Conservation (phyloP, 1,140 invertebrate genomes). For the Epicauta chinensis region DNA sequence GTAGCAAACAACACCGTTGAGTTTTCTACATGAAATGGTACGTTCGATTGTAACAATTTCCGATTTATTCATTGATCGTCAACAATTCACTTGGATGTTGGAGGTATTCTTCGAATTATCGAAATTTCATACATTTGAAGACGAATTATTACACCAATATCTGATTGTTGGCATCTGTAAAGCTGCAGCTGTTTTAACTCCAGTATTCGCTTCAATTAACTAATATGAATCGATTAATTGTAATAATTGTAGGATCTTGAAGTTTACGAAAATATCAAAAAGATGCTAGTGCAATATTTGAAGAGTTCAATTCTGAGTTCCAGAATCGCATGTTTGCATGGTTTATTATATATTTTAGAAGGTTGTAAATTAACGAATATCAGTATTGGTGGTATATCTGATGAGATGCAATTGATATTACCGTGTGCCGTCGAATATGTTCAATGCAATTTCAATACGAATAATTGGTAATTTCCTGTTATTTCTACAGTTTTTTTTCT, state of each 20-base stretch:
- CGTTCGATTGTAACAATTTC: constrained; percentile 63
- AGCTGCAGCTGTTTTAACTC: constrained; percentile 57
- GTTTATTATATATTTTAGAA: constrained; percentile 70
- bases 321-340: constrained; percentile 63
- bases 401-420: constrained; percentile 55
- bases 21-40: constrained; percentile 59
- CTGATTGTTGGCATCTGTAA: constrained; percentile 64
- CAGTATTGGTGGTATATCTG: constrained; percentile 48
- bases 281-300: constrained; percentile 56
- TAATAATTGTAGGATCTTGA: constrained; percentile 47
- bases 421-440: constrained; percentile 63
- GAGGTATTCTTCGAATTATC: constrained; percentile 58
- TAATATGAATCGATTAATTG: not conserved
- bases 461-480: constrained; percentile 44
- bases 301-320: constrained; percentile 60
- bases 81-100: constrained; percentile 70
- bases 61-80: constrained; percentile 63
- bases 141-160: constrained; percentile 66
- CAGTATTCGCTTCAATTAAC: constrained; percentile 38
- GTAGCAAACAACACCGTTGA: constrained; percentile 55
- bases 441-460: constrained; percentile 54
- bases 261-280: constrained; percentile 54
- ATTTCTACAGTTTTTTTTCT: constrained; percentile 19
- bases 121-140: constrained; percentile 57
- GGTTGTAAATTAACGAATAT: constrained; percentile 53